Base-by-base conservation (phyloP, 2,888 invertebrate species). In the Druceiella hillmani region DNA sequence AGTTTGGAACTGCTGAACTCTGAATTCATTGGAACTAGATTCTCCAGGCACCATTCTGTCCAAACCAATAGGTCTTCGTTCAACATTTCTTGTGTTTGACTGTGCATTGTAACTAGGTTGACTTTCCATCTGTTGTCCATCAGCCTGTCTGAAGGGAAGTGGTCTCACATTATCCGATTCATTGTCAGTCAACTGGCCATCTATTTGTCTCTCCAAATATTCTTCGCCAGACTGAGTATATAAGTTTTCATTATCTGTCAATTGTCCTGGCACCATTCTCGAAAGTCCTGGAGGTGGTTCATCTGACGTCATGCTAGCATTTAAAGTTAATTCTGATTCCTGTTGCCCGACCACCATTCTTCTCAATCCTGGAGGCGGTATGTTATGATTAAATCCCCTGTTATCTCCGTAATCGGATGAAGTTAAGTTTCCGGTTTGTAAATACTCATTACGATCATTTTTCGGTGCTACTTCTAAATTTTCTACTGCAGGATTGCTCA, bases 381-480 rank as follows among this genome's bases (percentile, higher is more conserved):
- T 62, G 39, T 66, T 64, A 46, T 76, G 73, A 40, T 62, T 62
- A 28, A 64, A 66, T 47, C 69, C 66, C 3, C 66, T 64, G 48
- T 70, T 70, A 44, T 66, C 69, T 7, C 59, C 60, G 46, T 64
- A 71, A 48, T 71, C 70, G 6, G 66, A 62, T 49, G 78, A 76
- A 2, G 82, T 83, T 30, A 85, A 60, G 52, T 84, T 83, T 11
- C 84, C 84, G 2, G 85, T 86, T 61, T 85, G 84, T 40, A 86
- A 61, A 57, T 86, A 86, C 57, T 85, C 81, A 56, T 85, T 83
- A 40, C 85, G 69, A 50, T 86, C 85, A 55, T 77, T 79, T 43
- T 76, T 78, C 0, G 81, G 80, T 7, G 76, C 75, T 16, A 78
- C 69, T 58, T 81, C 82, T 51, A 74, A 59, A 52, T 77, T 78